Evolutionary conservation across 2,888 invertebrate genomes (phyloP), one percentile per base, ranked within the genome.

Genomic region (Pristionchus arcanus): DNA sequence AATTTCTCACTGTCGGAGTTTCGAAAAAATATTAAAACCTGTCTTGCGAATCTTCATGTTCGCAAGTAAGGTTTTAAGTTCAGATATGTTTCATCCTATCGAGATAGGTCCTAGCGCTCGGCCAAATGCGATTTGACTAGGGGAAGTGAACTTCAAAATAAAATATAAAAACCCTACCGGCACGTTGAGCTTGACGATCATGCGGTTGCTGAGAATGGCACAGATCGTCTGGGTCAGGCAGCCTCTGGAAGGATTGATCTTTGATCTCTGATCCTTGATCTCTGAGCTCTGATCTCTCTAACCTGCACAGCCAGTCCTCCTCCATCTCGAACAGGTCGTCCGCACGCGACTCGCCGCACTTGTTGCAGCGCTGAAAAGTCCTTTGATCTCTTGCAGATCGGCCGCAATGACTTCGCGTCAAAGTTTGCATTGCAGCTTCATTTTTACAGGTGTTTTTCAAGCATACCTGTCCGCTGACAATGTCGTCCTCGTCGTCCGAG

Each of bases 251-350:
- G 34, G 3, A n/a, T 34, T 68, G 34, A 74, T 74, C 74, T 74
- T 49, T 81, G 81, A 81, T 81, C 81, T 81, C 13, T 49, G 81
- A n/a, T 81, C n/a, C n/a, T n/a, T 81, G 49, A 81, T 81, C 49
- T 81, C 28, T 81, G 53, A 81, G n/a, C 49, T 49, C n/a, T 53
- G 74, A 37, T 74, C 74, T 74, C 28, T 92, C 74, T 77, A 42
- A 90, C 28, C 92, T 90, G 90, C 93, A 93, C 86, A 91, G 91
- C 93, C 93, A 93, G 87, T 91, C 91, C 74, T 93, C 93, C 87
- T 92, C 92, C 89, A 92, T 87, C 89, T 93, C 93, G 90, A 92
- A 93, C 31, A 93, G 90, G 63, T 92, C 92, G 28, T 91, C 90
- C 25, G 89, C 88, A 71, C 90, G 89, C 59, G 86, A 87, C 85